Percentiles rank a stretch among this genome's conserved stretches.
These are phyloP conservation scores for Ganaspis sp. DNA, from an alignment of 1,140 invertebrate species.

Conservation along the genomic window DNA sequence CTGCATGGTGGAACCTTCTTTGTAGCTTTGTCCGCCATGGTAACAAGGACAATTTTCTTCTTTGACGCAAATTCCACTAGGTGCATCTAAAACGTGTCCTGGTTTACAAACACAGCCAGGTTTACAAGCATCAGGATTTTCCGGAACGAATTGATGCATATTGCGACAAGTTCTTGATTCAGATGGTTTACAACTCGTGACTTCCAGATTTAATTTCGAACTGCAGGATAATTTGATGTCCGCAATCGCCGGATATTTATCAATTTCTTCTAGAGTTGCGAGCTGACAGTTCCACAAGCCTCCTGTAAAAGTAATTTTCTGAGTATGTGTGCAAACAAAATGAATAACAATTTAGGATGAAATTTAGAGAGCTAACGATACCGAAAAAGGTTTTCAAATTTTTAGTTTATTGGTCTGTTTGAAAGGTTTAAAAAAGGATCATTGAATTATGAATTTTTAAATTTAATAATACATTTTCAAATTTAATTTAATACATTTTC, in stretches of 20 bases:
- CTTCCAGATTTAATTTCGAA: constrained; percentile 80
- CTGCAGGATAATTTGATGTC: constrained; percentile 80
- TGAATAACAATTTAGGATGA: too few species aligned
- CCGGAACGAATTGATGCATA: constrained; percentile 79
- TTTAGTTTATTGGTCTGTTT: too few species aligned
- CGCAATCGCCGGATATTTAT: constrained; percentile 79
- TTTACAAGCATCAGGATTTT: constrained; percentile 79
- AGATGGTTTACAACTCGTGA: constrained; percentile 85
- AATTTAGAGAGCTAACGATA: too few species aligned
- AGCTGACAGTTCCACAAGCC: constrained; percentile 83
- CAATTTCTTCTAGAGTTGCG: constrained; percentile 80
- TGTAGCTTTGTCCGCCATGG: constrained; percentile 89
- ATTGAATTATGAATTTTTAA: too few species aligned
- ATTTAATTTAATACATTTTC: too few species aligned
- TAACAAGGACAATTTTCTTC: constrained; percentile 89
- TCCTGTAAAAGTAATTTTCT: constrained; percentile 37
- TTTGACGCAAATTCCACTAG: constrained; percentile 82
- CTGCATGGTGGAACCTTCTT: constrained; percentile 84
- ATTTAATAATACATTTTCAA: too few species aligned
- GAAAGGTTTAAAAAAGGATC: too few species aligned
- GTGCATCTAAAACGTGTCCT: constrained; percentile 84
- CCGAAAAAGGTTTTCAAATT: too few species aligned
- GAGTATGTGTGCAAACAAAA: too few species aligned
- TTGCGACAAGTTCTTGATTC: constrained; percentile 89
- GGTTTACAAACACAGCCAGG: constrained; percentile 87